These are phyloP conservation scores for Lepidurus packardi DNA, from an alignment of 1,140 invertebrate species.

Conservation along the genomic window DNA sequence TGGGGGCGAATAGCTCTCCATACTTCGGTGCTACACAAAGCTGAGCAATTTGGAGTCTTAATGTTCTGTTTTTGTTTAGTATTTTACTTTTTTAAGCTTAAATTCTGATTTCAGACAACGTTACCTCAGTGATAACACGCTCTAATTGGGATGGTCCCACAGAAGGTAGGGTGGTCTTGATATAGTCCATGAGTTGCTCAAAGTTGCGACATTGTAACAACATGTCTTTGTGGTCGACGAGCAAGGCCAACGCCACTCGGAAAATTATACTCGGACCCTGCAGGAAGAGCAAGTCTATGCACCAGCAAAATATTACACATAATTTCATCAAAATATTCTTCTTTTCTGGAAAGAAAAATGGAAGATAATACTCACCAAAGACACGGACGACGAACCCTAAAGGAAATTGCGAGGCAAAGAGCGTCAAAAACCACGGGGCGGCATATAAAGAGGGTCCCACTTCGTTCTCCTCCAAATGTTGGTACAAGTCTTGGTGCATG, in stretches of 20 bases:
- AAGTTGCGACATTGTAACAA: conserved; percentile 78
- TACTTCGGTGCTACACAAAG: too few species aligned
- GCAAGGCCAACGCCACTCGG: conserved; percentile 74
- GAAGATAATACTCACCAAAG: conserved; percentile 62
- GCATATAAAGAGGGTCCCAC: conserved; percentile 89
- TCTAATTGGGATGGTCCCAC: conserved; percentile 50
- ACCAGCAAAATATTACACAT: conserved; percentile 37
- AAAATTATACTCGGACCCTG: conserved; percentile 85
- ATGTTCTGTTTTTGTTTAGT: not conserved
- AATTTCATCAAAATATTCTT: not conserved
- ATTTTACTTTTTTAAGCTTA: not conserved
- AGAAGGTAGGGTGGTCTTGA: conserved; percentile 61
- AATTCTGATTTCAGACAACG: conserved; percentile 28
- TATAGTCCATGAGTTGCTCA: conserved; percentile 86
- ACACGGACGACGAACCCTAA: conserved; percentile 90
- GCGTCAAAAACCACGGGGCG: conserved; percentile 89
- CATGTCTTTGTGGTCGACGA: conserved; percentile 76
- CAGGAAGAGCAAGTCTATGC: conserved; percentile 79
- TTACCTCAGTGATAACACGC: conserved; percentile 67
- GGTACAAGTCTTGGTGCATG: conserved; percentile 64
- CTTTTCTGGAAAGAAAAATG: too few species aligned
- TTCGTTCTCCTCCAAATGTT: conserved; percentile 81
- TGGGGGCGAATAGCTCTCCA: too few species aligned
- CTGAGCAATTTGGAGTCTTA: too few species aligned
- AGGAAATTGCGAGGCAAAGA: conserved; percentile 93